Base-by-base conservation (phyloP, 2,113 vertebrate genomes). In the Ramphastos sulfuratus region DNA sequence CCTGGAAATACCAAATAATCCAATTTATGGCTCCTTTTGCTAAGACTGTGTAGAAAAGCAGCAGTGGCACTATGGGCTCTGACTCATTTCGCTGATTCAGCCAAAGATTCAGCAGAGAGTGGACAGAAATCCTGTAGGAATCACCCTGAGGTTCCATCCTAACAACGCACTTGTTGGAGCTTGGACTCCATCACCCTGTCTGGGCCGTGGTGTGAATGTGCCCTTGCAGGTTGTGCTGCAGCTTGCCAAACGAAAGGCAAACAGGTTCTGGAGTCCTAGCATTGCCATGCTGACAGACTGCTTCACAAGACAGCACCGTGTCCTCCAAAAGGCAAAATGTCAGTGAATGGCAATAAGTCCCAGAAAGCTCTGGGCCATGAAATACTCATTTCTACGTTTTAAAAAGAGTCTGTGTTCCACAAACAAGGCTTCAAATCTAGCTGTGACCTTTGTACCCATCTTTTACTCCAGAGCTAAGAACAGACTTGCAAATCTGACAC, bases 171-270 rank as follows among this genome's bases (percentile, higher is more conserved):
- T 35, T 46, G 64, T 11, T 0, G 3, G 54, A 90, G 33, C 30
- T 50, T 13, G 46, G 12, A 39, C 59, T 82, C 33, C 63, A 15
- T 63, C 27, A 4, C 17, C 8, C 46, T 1, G 0, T 10, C 15
- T 44, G 65, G 25, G 39, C 35, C 0, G 0, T 4, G 3, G 27
- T 21, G 35, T 1, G 1, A 23, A 82, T 23, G 10, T 90, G 85
- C 48, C 20, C 25, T 23, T 33, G 54, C 8, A 7, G 72, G 23
- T 28, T 21, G 54, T n/a, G 33, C 76, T 64, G 31, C 11, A 61
- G 42, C 28, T 24, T 76, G 63, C 69, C 72, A 74, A 80, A 80
- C 42, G 84, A 89, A 55, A 82, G 44, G n/a, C 18, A 90, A 84
- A 78, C 18, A 42, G 55, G 74, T 87, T 94, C 58, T 86, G 78